phyloP scores from a whole-genome alignment of 2,797 vertebrate species.

The Peromyscus eremicus region DNA sequence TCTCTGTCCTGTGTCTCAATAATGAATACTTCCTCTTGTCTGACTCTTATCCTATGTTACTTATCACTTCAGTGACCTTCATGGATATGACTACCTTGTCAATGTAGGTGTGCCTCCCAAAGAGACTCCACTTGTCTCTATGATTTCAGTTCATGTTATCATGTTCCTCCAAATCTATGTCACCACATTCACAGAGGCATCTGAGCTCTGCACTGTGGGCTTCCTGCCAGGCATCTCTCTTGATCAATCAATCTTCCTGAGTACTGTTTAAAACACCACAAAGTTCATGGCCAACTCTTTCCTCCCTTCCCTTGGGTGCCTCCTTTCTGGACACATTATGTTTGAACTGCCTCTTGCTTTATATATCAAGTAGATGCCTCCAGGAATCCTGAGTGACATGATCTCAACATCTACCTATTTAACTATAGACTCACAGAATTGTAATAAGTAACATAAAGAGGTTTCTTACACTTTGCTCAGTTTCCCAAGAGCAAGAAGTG shows the following conservation, averaged over 20 bases:
- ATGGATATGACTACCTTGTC: neutral
- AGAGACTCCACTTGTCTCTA: neutral
- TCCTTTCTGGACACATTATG: neutral
- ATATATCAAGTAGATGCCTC: neutral
- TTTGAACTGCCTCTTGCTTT: neutral
- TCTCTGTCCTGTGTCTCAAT: neutral
- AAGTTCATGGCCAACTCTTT: neutral
- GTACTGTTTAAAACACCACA: neutral
- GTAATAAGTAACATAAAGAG: slow-evolving; percentile 30
- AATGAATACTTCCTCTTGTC: neutral
- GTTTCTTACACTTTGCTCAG: neutral
- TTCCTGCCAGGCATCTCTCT: slow-evolving; percentile 11
- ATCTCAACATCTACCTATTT: slow-evolving; percentile 48
- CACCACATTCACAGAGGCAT: neutral
- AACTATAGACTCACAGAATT: slow-evolving; percentile 8
- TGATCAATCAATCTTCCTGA: neutral
- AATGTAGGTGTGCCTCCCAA: neutral
- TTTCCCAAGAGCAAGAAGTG: neutral
- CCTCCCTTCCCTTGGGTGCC: neutral
- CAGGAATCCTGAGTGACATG: neutral
- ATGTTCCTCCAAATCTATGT: neutral
- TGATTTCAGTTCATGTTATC: neutral
- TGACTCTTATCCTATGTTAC: neutral
- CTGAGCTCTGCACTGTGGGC: neutral
- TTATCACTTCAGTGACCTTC: neutral